Conservation (phyloP, 1,140 invertebrate genomes). For the Cardiocondyla obscurior region DNA sequence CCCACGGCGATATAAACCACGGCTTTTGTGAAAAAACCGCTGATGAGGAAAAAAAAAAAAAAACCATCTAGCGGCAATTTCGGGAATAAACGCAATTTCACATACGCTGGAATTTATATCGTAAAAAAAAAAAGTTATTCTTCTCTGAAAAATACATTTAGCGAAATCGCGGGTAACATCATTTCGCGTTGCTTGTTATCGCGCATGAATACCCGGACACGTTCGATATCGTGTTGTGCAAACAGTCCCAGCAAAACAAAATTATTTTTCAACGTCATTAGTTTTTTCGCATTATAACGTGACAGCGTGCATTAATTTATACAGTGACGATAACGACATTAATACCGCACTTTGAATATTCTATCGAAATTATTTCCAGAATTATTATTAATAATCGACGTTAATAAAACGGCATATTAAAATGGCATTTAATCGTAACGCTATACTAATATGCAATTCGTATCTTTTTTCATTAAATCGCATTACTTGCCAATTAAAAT, state of each 20-base stretch:
- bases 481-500: background rate
- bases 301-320: background rate
- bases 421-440: no score
- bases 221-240: background rate
- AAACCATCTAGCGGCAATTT: background rate
- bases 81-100: conserved; percentile 36
- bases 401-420: no score
- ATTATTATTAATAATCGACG: background rate
- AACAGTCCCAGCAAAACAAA: background rate
- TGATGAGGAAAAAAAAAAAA: conserved; percentile 34
- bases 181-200: background rate
- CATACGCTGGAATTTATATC: conserved; percentile 15
- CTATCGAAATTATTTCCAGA: background rate
- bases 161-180: background rate
- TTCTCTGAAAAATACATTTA: background rate
- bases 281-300: background rate
- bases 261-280: background rate
- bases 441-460: background rate
- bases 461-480: background rate
- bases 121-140: background rate
- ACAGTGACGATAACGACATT: background rate
- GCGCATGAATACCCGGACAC: background rate
- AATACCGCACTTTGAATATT: background rate
- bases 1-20: background rate
- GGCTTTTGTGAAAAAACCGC: conserved; percentile 22